Evolutionary conservation across 2,113 vertebrate species (phyloP).

Genomic region (Caracal caracal): DNA sequence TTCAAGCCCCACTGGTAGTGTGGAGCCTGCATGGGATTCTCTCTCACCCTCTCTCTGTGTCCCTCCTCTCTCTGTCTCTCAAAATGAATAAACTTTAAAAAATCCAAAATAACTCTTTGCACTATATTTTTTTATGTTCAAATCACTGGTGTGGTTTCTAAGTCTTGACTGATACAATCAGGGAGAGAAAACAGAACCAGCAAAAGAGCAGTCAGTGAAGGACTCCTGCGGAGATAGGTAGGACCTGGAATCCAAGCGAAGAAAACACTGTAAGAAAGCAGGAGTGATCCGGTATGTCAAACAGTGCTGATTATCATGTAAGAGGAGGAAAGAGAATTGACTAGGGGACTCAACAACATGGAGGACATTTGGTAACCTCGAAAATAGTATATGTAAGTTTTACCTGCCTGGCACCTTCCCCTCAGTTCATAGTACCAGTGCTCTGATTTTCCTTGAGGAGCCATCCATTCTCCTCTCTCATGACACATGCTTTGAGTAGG

Average conservation of each 20-base stretch:
- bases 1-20: no score
- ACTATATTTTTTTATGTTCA: not conserved
- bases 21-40: no score
- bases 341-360: not conserved
- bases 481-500: not conserved
- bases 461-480: not conserved
- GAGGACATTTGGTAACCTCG: not conserved
- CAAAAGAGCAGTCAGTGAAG: not conserved
- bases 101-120: not conserved
- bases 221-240: not conserved
- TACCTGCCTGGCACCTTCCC: not conserved
- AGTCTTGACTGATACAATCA: not conserved
- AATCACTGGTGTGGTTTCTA: conserved; percentile 8
- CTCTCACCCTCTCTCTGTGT: no score
- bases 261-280: not conserved
- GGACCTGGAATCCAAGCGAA: not conserved
- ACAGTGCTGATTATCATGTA: not conserved
- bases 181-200: not conserved
- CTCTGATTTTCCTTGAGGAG: not conserved
- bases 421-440: not conserved
- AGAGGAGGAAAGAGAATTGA: not conserved
- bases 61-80: no score
- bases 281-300: not conserved
- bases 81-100: no score
- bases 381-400: not conserved